Conservation (phyloP, 1,140 invertebrate genomes). For the Dendrolimus punctatus region DNA sequence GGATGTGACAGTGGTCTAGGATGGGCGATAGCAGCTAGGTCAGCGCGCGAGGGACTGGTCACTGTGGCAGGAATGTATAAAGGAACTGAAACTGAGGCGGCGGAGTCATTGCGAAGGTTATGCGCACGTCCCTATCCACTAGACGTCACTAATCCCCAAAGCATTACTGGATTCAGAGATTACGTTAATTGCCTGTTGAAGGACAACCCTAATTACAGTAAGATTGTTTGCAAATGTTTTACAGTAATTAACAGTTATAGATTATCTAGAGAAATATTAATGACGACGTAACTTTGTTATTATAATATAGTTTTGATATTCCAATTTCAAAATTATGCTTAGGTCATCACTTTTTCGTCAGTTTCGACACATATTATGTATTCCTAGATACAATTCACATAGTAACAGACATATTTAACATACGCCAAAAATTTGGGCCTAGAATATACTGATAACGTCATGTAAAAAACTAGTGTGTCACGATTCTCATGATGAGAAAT, state of each 20-base stretch:
- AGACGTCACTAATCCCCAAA: constrained; percentile 78
- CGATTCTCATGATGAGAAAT: no score
- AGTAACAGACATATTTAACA: no score
- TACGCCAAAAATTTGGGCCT: no score
- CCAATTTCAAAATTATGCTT: no score
- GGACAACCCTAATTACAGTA: constrained; percentile 68
- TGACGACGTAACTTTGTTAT: no score
- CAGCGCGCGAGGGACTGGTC: constrained; percentile 73
- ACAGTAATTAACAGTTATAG: background rate
- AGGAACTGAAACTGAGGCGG: constrained; percentile 61
- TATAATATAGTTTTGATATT: no score
- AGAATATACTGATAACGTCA: no score
- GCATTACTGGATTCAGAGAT: constrained; percentile 68
- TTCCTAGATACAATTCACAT: no score
- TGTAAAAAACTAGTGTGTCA: no score
- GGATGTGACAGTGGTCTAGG: constrained; percentile 91
- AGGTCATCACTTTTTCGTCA: no score
- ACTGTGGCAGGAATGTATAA: constrained; percentile 82
- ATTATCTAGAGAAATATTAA: background rate
- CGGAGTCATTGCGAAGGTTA: constrained; percentile 30
- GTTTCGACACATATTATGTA: no score
- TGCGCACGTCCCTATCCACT: constrained; percentile 69
- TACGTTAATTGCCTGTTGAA: constrained; percentile 53
- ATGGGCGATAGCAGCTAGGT: constrained; percentile 78
- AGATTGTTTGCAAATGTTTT: constrained; percentile 30